Evolutionary conservation across 2,888 invertebrate genomes (phyloP).

Genomic region (Scelioninae gen. 1): DNA sequence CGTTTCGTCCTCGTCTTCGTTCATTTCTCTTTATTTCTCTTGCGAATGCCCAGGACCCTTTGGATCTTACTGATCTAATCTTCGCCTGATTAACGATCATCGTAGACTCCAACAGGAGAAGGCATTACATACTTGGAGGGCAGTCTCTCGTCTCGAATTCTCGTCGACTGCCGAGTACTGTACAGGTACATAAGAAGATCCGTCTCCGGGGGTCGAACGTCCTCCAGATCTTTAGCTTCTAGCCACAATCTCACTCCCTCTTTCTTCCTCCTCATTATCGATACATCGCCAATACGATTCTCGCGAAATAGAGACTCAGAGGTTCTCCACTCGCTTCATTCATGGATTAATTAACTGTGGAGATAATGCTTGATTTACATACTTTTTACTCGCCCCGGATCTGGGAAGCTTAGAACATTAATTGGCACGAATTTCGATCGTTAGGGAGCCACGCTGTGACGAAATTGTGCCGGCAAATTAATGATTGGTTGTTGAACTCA

Average conservation of each 20-base stretch:
- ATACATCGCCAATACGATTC: conserved; percentile 71
- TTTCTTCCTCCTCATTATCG: conserved; percentile 76
- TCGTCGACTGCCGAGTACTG: conserved; percentile 73
- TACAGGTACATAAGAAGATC: conserved; percentile 70
- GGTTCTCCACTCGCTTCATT: conserved; percentile 67
- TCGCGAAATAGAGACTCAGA: conserved; percentile 68
- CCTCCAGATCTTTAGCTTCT: conserved; percentile 73
- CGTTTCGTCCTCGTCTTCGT: conserved; percentile 51
- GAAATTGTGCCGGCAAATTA: conserved; percentile 33
- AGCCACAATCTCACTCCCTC: conserved; percentile 73
- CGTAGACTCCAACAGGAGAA: conserved; percentile 72
- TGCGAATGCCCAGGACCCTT: conserved; percentile 76
- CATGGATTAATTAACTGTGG: conserved; percentile 56
- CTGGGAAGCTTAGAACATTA: conserved; percentile 50
- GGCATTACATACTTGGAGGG: conserved; percentile 68
- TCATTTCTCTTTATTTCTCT: conserved; percentile 68
- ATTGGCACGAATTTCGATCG: conserved; percentile 49
- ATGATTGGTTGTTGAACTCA: conserved; percentile 17
- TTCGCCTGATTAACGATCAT: conserved; percentile 81
- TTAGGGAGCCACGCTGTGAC: conserved; percentile 34
- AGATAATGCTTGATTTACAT: conserved; percentile 60
- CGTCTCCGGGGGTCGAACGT: conserved; percentile 73
- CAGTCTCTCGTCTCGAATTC: conserved; percentile 73
- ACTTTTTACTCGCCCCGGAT: conserved; percentile 34
- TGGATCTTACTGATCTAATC: conserved; percentile 80